Base-by-base conservation (phyloP, 2,797 vertebrate genomes). In the Ciconia nigra region DNA sequence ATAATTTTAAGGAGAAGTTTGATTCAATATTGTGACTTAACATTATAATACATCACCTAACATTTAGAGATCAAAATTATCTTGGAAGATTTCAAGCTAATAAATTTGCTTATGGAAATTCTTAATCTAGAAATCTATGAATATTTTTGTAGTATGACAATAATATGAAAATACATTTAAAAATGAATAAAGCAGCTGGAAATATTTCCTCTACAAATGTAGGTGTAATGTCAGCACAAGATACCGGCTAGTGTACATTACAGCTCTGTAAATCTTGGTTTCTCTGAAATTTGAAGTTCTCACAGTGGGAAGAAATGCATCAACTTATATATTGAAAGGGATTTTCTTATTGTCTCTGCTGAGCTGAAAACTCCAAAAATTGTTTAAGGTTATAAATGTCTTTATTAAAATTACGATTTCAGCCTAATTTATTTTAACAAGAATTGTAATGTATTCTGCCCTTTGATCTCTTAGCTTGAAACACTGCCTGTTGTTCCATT, bases 401-500 rank as follows among this genome's bases (percentile, higher is more conserved):
- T 98, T 98, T 97, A 98, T 98, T 97, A 97, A 96, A 98, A 98
- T 98, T 96, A 97, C 37, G 1, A 95, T 97, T 95, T 98, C 97
- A 95, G 79, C 28, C 96, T 98, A 98, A 98, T 98, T 98, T 98
- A 98, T 98, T 98, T 98, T 98, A 98, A 98, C 97, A 98, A 97
- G 97, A 98, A 98, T 98, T 97, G 97, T 97, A 98, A 98, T 97
- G 91, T 93, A 97, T 98, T 97, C 97, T 97, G 97, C 96, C 97
- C 97, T 98, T 98, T 98, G 98, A 98, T 98, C 98, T 98, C 82
- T 85, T 87, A 87, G 93, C 97, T 98, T 98, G 97, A 98, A 98
- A 98, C 31, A 91, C 95, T 98, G 98, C 98, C 97, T 98, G 98
- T 98, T 98, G 95, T 98, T 98, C 98, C 97, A 98, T 98, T 98